Evolutionary conservation across 2,888 invertebrate species (phyloP).

Genomic region (Microctonus hyperodae): DNA sequence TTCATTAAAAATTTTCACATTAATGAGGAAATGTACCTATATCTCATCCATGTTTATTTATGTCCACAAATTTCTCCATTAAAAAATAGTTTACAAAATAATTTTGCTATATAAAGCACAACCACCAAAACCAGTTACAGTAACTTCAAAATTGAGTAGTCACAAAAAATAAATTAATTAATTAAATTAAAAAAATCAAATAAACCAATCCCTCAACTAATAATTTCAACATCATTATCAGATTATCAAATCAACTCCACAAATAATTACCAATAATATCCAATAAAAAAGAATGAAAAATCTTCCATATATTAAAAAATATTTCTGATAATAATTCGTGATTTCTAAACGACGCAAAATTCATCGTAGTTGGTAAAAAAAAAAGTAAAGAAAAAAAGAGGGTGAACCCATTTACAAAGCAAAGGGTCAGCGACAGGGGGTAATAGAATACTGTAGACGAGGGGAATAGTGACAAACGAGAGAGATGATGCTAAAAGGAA

Average conservation of each 20-base stretch:
- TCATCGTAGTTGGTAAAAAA: not conserved
- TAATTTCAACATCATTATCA: no score
- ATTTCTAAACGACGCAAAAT: not conserved
- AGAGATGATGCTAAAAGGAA: slow-evolving; percentile 13
- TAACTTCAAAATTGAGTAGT: no score
- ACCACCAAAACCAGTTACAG: no score
- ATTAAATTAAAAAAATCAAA: no score
- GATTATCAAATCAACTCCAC: no score
- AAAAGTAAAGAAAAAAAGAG: not conserved
- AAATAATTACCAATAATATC: not conserved
- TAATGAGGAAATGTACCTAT: not conserved
- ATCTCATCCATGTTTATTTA: not conserved
- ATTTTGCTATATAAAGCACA: no score
- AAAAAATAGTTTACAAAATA: not conserved
- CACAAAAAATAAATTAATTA: no score
- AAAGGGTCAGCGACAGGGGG: not conserved
- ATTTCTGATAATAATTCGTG: no score
- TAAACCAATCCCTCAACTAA: no score
- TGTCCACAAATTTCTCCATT: not conserved
- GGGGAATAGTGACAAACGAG: slow-evolving; percentile 22
- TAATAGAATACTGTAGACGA: slow-evolving; percentile 23
- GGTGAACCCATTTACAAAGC: not conserved
- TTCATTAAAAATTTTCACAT: slow-evolving; percentile 39
- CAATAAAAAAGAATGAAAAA: not conserved
- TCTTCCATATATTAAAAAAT: no score